These are phyloP conservation scores for Ennomos erosarius DNA, from an alignment of 2,888 invertebrate species.

Conservation along the genomic window DNA sequence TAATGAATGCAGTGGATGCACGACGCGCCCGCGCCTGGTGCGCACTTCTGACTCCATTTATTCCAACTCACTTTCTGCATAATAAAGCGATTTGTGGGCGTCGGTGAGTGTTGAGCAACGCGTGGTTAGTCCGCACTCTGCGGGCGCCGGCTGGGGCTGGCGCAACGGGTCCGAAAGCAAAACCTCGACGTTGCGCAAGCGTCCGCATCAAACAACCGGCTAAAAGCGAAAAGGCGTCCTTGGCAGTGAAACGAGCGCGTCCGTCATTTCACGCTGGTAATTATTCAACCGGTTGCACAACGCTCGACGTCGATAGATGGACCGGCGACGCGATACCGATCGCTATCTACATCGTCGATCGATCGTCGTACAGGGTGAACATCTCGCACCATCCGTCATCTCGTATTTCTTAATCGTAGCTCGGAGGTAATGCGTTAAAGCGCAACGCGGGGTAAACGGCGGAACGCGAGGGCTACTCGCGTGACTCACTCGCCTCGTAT, in stretches of 20 bases:
- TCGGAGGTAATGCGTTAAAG: conserved; percentile 49
- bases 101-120: conserved; percentile 54
- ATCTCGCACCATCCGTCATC: conserved; percentile 53
- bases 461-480: conserved; percentile 43
- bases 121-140: conserved; percentile 54
- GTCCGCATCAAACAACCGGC: conserved; percentile 51
- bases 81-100: conserved; percentile 66
- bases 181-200: conserved; percentile 59
- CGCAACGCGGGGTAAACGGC: conserved; percentile 26
- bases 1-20: conserved; percentile 50
- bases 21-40: conserved; percentile 27
- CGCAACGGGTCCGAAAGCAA: conserved; percentile 57
- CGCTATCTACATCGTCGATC: conserved; percentile 60
- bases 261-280: conserved; percentile 61
- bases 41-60: conserved; percentile 50
- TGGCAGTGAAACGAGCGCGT: conserved; percentile 71
- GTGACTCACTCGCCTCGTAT: conserved; percentile 52
- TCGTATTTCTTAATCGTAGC: conserved; percentile 51
- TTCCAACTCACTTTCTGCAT: conserved; percentile 67
- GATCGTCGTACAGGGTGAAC: conserved; percentile 44
- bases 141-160: conserved; percentile 47
- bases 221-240: conserved; percentile 75
- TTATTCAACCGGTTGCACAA: conserved; percentile 71
- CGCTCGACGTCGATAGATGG: conserved; percentile 47
- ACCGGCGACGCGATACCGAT: conserved; percentile 49